Base-by-base conservation (phyloP, 2,113 vertebrate genomes). In the Podilymbus podiceps region DNA sequence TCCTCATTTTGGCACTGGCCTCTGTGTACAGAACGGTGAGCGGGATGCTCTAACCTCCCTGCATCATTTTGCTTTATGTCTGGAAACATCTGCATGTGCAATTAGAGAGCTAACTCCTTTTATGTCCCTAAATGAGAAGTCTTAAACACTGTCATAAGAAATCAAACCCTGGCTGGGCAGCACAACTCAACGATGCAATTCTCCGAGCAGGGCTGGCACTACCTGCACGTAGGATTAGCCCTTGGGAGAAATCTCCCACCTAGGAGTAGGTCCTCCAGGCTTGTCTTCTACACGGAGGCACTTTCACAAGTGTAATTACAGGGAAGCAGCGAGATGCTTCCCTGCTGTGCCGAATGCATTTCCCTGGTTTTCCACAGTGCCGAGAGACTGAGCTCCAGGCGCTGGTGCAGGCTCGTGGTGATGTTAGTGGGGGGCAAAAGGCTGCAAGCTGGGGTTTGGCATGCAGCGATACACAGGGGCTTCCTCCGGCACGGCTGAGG, bases 41-140 rank as follows among this genome's bases (percentile, higher is more conserved):
- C 38, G 6, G 74, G 66, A 85, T 30, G 81, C 53, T 40, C 16
- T 0, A 93, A 69, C 63, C 59, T 95, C 89, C 91, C 82, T 73
- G 59, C 87, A 73, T 96, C 85, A 56, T 94, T 93, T 91, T 93
- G 87, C 71, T 95, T 94, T 97, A 95, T 82, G 95, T 73, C 93
- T 95, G 91, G 47, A 89, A 97, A 97, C 93, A 95, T 88, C 93
- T 95, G 94, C 49, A 95, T 4, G 56, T 18, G 67, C 95, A 96
- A 83, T 97, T 96, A 94, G 74, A 94, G 28, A 88, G 91, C 88
- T 78, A 85, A 85, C 92, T 93, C 91, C 93, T 96, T 95, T 97
- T 91, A 94, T 69, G 81, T 93, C 93, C 87, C 91, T 95, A 96
- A 95, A 97, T 91, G 89, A 95, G 89, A 24, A 77, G 81, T 40